A percentile compares a stretch with the other conserved stretches of the same genome.
phyloP scores from a whole-genome alignment of 2,113 vertebrate species.

The Archocentrus centrarchus region DNA sequence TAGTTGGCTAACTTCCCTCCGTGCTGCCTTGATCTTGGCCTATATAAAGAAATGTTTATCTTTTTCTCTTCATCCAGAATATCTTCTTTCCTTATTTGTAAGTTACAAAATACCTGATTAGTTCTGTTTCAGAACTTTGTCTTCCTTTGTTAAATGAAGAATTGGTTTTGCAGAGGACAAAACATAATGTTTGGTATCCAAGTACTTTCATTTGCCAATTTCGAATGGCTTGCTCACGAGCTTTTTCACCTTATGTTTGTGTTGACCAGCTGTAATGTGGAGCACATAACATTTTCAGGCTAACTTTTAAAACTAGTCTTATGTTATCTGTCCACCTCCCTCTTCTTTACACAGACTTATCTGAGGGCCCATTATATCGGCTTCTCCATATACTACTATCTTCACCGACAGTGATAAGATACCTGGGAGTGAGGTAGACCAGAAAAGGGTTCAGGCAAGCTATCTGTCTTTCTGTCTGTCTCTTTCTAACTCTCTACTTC shows the following conservation, averaged over 20 bases:
- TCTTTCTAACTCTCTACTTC: background rate
- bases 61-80: background rate
- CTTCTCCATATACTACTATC: constrained; percentile 58
- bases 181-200: background rate
- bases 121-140: background rate
- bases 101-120: background rate
- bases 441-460: constrained; percentile 41
- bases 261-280: constrained; percentile 20
- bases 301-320: constrained; percentile 57
- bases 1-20: no score
- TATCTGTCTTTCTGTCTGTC: background rate
- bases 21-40: no score
- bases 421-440: constrained; percentile 49
- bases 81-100: background rate
- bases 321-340: constrained; percentile 45
- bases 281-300: constrained; percentile 8
- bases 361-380: constrained; percentile 46
- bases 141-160: background rate
- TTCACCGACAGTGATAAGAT: constrained; percentile 60
- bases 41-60: background rate
- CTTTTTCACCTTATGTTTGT: background rate
- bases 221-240: background rate
- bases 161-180: background rate
- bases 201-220: background rate
- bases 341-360: constrained; percentile 61